Evolutionary conservation across 2,113 vertebrate genomes (phyloP), one percentile per base, ranked within the genome.

Genomic region (Chaetodon auriga): DNA sequence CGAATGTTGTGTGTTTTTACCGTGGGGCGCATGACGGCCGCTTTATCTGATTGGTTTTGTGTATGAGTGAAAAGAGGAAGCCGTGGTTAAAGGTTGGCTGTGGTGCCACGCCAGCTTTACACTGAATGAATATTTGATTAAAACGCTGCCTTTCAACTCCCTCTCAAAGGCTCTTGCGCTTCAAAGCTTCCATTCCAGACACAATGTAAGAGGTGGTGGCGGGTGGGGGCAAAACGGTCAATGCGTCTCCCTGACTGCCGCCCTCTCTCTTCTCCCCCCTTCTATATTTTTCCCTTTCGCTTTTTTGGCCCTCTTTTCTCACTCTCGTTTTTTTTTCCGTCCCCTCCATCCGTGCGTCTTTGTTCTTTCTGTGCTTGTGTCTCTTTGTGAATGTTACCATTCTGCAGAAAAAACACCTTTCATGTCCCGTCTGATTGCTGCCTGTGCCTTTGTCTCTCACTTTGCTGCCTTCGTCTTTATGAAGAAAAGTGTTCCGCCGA

Each of bases 51-150:
- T 48, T 57, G 23, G 41, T 81, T 63, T 38, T 57, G 48, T 69
- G 5, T 49, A 55, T 14, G 75, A 84, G 84, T 41, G 77, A 55
- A 82, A 53, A 82, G 65, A 55, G 53, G 74, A 25, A 14, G 49
- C 66, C 0, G 60, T 57, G 85, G 78, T 81, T 78, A 90, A 91
- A 92, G 90, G 91, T 93, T 87, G 87, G 54, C 81, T 13, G 66
- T 6, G 74, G 70, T 63, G 78, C 71, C 68, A 65, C 49, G 21
- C 45, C 57, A 74, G 83, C 81, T 90, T 90, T 78, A 62, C 61
- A 76, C 82, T 49, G 68, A 73, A 94, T 94, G 83, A 94, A 94
- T 94, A 93, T 94, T 94, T 93, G 84, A 94, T 94, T 88, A 92
- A 88, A 93, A 88, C 38, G 15, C 81, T 72, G 65, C 84, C 87